Evolutionary conservation across 2,888 invertebrate species (phyloP), one percentile per base, ranked within the genome.

Genomic region (Ennomos quercinarius): DNA sequence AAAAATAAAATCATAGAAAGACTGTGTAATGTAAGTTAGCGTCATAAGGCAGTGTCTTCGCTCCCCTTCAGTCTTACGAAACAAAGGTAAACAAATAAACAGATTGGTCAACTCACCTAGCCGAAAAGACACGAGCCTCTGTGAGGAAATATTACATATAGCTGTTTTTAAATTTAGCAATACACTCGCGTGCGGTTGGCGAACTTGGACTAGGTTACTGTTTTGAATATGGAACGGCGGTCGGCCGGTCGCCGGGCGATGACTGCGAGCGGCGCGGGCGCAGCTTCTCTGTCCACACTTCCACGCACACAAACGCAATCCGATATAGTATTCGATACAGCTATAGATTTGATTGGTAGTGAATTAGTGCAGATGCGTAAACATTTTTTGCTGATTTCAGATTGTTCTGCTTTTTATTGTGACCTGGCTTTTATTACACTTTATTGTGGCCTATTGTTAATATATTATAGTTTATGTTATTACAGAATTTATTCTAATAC

Each of bases 191-290:
- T 42, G 13, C 44, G 43, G 12, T 48, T 40, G 43, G 53, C 47
- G 53, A 52, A 49, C 44, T 54, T 59, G 51, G 38, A 12, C 36
- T 44, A 49, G 40, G 49, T 49, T 49, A 52, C 50, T 8, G 10
- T 44, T 57, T 57, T 57, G 60, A 55, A 54, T 58, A 58, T 48
- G 27, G 51, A 60, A 44, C 37, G 54, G 53, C 68, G 77, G 79
- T 78, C 83, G 81, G 79, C 76, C 81, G 74, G 72, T 78, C 80
- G 78, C 76, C 77, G 86, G 82, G 77, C 81, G 86, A 83, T 84
- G 86, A 89, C 89, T 89, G 89, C 70, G 56, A 27, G 27, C 70
- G 70, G 70, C 64, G 68, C 67, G 76, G 52, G 69, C 83, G 77
- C 81, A 76, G 70, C 74, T 73, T 70, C 73, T 69, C 61, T 68